Base-by-base conservation (phyloP, 2,113 vertebrate species). In the Gymnocephalus cernua region DNA sequence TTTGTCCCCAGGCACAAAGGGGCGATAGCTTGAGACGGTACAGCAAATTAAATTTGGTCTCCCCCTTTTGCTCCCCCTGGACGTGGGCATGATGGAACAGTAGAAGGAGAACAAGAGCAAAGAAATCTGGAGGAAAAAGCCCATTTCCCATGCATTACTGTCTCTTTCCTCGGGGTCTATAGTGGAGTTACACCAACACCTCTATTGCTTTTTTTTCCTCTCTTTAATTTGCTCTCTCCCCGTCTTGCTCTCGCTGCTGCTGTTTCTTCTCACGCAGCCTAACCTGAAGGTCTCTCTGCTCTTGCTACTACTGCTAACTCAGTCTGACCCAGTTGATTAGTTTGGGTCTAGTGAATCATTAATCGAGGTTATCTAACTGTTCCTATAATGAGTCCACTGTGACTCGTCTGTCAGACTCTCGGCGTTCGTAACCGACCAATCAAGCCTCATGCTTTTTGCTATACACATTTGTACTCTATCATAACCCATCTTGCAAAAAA, bases 301-400 rank as follows among this genome's bases (percentile, higher is more conserved):
- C 84, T 83, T 77, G 45, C 91, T 84, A 57, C 85, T 48, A 57
- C 86, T 72, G 88, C 89, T 81, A 89, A 86, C 84, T 81, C 86
- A 91, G 66, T 89, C 91, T 93, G 92, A 93, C 91, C 93, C 88
- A 94, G 79, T 93, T 94, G 89, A 93, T 94, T 93, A 93, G 93
- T 91, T 93, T 91, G 89, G 84, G 79, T 91, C 91, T 86, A 79
- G 91, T 93, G 88, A 92, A 93, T 94, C 91, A 94, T 93, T 93
- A 92, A 93, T 92, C 62, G 82, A 92, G 90, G 90, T 93, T 93
- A 93, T 92, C 93, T 93, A 93, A 93, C 88, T 84, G 90, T 93
- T 90, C 91, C 80, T 86, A 65, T 90, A 92, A 92, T 91, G 92
- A 91, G 84, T 86, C 84, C 27, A 18, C 88, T 15, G 74, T 41